Conservation (phyloP, 2,888 invertebrate species). For the Oeneis ivallda region DNA sequence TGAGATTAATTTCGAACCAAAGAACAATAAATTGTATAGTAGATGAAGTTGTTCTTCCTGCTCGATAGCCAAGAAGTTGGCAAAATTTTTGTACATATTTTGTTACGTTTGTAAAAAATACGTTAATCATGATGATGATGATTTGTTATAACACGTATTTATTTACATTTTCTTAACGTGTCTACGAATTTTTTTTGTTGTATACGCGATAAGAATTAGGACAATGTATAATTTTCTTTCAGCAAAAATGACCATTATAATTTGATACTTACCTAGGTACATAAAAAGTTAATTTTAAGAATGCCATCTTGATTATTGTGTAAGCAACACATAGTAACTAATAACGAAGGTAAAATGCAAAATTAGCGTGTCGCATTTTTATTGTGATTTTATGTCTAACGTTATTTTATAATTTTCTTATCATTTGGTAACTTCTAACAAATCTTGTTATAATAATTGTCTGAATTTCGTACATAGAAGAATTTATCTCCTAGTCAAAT, state of each 20-base stretch:
- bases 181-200: constrained; percentile 14
- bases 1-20: constrained; percentile 6
- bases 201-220: not conserved
- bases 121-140: no score
- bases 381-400: no score
- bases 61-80: not conserved
- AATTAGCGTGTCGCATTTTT: no score
- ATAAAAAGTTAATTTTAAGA: no score
- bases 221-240: not conserved
- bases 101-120: not conserved
- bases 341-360: no score
- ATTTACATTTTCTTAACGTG: constrained; percentile 1
- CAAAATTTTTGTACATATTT: not conserved
- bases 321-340: no score
- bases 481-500: not conserved
- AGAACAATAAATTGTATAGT: not conserved
- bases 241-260: no score
- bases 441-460: not conserved
- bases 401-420: not conserved
- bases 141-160: not conserved
- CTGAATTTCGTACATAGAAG: not conserved
- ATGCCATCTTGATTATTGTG: no score
- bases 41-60: not conserved
- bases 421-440: not conserved
- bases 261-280: no score